Evolutionary conservation across 2,888 invertebrate genomes (phyloP).

Genomic region (Allacma fusca): DNA sequence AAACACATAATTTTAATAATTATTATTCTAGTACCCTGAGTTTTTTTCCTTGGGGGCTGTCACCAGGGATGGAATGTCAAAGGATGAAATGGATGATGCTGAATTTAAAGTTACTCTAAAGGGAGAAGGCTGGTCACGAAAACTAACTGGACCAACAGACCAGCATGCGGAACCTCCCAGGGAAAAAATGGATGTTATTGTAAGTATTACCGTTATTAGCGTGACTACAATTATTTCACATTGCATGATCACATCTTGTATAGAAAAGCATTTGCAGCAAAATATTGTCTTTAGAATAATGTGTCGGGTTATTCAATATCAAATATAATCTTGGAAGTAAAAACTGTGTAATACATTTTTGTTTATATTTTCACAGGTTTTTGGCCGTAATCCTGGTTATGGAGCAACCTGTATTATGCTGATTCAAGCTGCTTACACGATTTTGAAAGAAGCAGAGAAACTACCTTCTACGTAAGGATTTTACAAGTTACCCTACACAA

Average conservation of each 20-base stretch:
- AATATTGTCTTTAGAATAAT: no score
- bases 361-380: slow-evolving; percentile 64
- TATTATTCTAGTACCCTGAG: slow-evolving; percentile 69
- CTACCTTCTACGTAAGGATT: slow-evolving; percentile 78
- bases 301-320: no score
- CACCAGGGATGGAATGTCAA: slow-evolving; percentile 69
- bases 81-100: slow-evolving; percentile 70
- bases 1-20: slow-evolving; percentile 52
- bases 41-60: slow-evolving; percentile 77
- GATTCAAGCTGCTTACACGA: slow-evolving; percentile 76
- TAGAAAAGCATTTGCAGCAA: no score
- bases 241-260: no score
- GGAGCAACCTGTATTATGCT: slow-evolving; percentile 79
- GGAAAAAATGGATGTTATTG: slow-evolving; percentile 73
- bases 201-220: slow-evolving; percentile 63
- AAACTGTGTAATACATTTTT: not conserved
- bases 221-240: no score
- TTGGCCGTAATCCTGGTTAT: slow-evolving; percentile 81
- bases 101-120: slow-evolving; percentile 68
- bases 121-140: slow-evolving; percentile 78
- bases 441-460: slow-evolving; percentile 78
- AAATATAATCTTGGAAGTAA: not conserved
- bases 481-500: not conserved
- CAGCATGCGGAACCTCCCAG: slow-evolving; percentile 71
- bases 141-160: slow-evolving; percentile 69